These are phyloP conservation scores for Epinephelus coioides DNA, from an alignment of 2,797 vertebrate genomes.

Conservation along the genomic window DNA sequence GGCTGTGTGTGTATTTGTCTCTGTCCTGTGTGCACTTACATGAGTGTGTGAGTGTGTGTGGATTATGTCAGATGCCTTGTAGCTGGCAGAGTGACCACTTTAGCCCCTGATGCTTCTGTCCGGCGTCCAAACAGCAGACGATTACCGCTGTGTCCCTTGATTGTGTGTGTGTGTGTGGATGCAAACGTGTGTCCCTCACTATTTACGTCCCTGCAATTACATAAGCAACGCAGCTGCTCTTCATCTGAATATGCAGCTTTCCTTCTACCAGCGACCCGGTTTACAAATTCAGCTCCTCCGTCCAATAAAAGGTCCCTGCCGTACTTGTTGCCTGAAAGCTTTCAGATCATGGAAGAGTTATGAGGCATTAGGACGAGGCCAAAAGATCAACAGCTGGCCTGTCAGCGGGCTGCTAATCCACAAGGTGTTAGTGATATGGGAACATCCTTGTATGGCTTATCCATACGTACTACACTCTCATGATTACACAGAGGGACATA, in stretches of 20 bases:
- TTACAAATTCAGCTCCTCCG: slow-evolving; percentile 2
- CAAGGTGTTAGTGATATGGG: slow-evolving; percentile 67
- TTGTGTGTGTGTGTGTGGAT: slow-evolving; percentile 14
- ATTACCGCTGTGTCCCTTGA: slow-evolving; percentile 56
- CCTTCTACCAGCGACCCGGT: neutral
- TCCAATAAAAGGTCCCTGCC: neutral
- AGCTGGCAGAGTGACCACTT: slow-evolving; percentile 56
- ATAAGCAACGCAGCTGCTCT: slow-evolving; percentile 66
- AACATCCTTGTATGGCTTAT: slow-evolving; percentile 69
- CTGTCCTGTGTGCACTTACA: slow-evolving; percentile 9
- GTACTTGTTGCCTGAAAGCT: slow-evolving; percentile 34
- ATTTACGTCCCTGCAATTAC: slow-evolving; percentile 53
- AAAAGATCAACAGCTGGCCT: slow-evolving; percentile 77
- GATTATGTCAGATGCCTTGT: slow-evolving; percentile 68
- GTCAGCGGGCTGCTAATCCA: slow-evolving; percentile 71
- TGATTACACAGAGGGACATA: slow-evolving; percentile 51
- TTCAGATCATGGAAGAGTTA: slow-evolving; percentile 56
- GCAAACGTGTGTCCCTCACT: slow-evolving; percentile 30
- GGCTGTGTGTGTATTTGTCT: slow-evolving; percentile 10
- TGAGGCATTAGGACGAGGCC: slow-evolving; percentile 41
- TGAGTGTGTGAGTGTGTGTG: slow-evolving; percentile 39
- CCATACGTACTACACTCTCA: slow-evolving; percentile 42
- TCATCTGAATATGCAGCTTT: slow-evolving; percentile 37
- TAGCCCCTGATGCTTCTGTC: slow-evolving; percentile 69
- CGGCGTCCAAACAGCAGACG: slow-evolving; percentile 58